phyloP scores from a whole-genome alignment of 2,113 vertebrate genomes.

The Barnardius zonarius region DNA sequence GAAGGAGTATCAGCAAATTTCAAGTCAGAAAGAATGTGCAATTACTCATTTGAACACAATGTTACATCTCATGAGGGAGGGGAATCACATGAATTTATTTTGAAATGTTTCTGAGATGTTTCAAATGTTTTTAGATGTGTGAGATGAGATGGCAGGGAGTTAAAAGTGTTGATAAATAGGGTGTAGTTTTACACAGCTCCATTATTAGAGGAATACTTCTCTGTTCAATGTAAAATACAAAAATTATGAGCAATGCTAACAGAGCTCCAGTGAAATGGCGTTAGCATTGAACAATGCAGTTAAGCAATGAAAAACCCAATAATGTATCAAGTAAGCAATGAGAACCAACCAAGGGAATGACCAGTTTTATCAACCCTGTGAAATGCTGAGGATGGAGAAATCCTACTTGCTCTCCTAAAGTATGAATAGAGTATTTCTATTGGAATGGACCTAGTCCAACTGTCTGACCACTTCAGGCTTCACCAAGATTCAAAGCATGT shows the following conservation, averaged over 20 bases:
- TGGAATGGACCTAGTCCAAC: not conserved
- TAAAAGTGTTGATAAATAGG: not conserved
- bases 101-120: not conserved
- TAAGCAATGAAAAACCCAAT: not conserved
- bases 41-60: not conserved
- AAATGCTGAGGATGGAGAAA: not conserved
- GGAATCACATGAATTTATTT: not conserved
- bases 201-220: not conserved
- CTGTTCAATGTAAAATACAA: not conserved
- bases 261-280: not conserved
- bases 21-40: not conserved
- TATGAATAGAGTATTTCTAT: not conserved
- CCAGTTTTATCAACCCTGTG: not conserved
- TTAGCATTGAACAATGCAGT: not conserved
- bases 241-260: not conserved
- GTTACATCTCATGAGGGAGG: not conserved
- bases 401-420: not conserved
- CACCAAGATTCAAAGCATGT: not conserved
- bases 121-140: not conserved
- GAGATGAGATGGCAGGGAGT: not conserved
- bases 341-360: not conserved
- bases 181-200: not conserved
- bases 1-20: not conserved
- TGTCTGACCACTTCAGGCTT: not conserved
- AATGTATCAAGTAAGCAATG: not conserved